A percentile compares a stretch with the other conserved stretches of the same genome.
Evolutionary conservation across 2,888 invertebrate species (phyloP).

Genomic region (Synanthedon myopaeformis): DNA sequence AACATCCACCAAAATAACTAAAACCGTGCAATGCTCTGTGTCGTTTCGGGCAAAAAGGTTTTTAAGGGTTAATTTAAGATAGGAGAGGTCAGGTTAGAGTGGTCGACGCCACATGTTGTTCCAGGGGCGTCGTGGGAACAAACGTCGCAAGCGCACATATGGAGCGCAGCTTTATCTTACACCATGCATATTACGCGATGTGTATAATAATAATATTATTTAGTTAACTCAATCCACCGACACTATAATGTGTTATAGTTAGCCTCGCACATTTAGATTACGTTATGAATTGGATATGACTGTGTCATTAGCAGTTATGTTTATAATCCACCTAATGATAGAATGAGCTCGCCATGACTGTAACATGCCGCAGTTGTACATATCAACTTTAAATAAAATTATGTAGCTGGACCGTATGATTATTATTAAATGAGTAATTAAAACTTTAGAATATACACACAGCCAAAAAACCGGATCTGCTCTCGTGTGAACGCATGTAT

Average conservation of each 20-base stretch:
- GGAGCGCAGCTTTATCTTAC: slow-evolving; percentile 62
- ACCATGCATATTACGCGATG: slow-evolving; percentile 46
- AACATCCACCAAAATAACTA: slow-evolving; percentile 27
- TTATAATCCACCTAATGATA: slow-evolving; percentile 16
- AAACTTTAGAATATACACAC: too few relatives aligned
- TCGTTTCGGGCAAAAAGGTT: slow-evolving; percentile 4
- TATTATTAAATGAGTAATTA: too few relatives aligned
- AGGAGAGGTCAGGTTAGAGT: slow-evolving; percentile 30
- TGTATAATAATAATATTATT: slow-evolving; percentile 54
- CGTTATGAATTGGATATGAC: slow-evolving; percentile 20
- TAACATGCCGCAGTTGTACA: not conserved
- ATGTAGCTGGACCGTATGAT: too few relatives aligned
- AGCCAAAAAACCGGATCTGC: too few relatives aligned
- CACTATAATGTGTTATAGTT: slow-evolving; percentile 34
- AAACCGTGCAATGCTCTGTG: slow-evolving; percentile 21
- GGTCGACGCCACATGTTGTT: slow-evolving; percentile 51
- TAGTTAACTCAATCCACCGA: slow-evolving; percentile 46
- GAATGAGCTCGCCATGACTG: slow-evolving; percentile 13
- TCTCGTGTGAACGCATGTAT: too few relatives aligned
- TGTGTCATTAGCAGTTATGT: slow-evolving; percentile 16
- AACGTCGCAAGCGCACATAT: slow-evolving; percentile 51
- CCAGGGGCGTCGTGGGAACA: slow-evolving; percentile 43
- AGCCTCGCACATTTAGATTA: slow-evolving; percentile 39
- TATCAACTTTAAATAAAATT: slow-evolving; percentile 1
- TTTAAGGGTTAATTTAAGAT: slow-evolving; percentile 3